These are phyloP conservation scores for Drosophila mulleri DNA, from an alignment of 2,888 invertebrate species.

Conservation along the genomic window DNA sequence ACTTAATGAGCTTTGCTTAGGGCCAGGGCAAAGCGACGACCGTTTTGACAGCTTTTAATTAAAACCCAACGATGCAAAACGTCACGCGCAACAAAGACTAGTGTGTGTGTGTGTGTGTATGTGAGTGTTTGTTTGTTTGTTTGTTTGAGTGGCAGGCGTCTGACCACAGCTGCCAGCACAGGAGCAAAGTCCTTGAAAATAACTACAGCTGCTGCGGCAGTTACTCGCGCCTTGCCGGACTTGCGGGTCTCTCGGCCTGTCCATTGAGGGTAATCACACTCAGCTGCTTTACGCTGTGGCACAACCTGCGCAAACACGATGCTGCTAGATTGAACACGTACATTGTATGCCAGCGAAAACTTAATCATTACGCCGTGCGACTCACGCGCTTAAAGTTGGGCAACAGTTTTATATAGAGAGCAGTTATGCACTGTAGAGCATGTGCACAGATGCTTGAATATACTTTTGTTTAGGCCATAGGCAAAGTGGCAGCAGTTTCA, in stretches of 20 bases:
- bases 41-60: slow-evolving; percentile 79
- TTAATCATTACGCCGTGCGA: neutral
- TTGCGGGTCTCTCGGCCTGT: neutral
- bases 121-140: slow-evolving; percentile 7
- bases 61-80: slow-evolving; percentile 61
- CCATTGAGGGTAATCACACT: slow-evolving; percentile 20
- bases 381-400: slow-evolving; percentile 29
- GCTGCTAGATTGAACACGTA: slow-evolving; percentile 57
- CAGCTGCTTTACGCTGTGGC: slow-evolving; percentile 43
- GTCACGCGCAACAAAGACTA: slow-evolving; percentile 58
- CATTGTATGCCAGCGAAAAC: slow-evolving; percentile 9
- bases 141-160: slow-evolving; percentile 25
- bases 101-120: neutral
- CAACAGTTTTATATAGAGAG: slow-evolving; percentile 10
- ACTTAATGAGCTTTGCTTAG: slow-evolving; percentile 43
- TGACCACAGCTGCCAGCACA: slow-evolving; percentile 14
- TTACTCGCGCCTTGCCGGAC: slow-evolving; percentile 2
- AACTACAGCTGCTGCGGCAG: slow-evolving; percentile 35
- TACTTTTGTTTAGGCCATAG: no score
- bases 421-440: slow-evolving; percentile 1
- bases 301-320: slow-evolving; percentile 33
- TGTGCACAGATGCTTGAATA: neutral
- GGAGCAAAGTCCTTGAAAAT: slow-evolving; percentile 57
- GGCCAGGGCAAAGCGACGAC: slow-evolving; percentile 16
- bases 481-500: neutral